Conservation (phyloP, 2,888 invertebrate species). For the Stegana nigrithorax region DNA sequence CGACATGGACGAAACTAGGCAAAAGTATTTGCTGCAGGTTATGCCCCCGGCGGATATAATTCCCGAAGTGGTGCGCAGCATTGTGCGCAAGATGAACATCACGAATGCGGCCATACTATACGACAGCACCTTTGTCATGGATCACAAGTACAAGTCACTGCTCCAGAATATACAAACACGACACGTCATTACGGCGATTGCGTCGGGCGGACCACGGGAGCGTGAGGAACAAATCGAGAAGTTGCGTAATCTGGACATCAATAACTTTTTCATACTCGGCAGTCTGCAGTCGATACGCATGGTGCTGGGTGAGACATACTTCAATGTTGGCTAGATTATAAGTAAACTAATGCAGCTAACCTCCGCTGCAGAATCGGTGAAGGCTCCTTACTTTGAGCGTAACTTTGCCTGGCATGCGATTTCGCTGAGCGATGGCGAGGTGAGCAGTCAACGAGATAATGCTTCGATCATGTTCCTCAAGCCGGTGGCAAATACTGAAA, state of each 20-base stretch:
- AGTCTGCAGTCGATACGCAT: constrained; percentile 77
- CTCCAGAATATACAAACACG: constrained; percentile 90
- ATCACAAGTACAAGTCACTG: constrained; percentile 92
- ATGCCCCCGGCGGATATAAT: constrained; percentile 86
- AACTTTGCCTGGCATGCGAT: constrained; percentile 91
- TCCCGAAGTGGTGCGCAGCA: constrained; percentile 83
- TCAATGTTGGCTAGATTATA: not conserved
- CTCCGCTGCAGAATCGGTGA: constrained; percentile 74
- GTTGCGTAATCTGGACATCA: constrained; percentile 84
- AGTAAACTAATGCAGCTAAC: no score
- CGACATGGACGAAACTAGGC: constrained; percentile 76
- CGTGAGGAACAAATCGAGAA: constrained; percentile 77
- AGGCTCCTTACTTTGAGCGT: constrained; percentile 81
- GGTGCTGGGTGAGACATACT: constrained; percentile 72
- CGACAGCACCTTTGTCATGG: constrained; percentile 90
- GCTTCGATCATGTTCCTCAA: constrained; percentile 81
- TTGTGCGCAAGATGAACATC: constrained; percentile 85
- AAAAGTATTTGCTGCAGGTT: constrained; percentile 80
- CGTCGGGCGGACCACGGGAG: constrained; percentile 71
- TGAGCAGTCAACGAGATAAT: constrained; percentile 81
- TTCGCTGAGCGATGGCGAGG: constrained; percentile 79
- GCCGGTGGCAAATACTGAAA: constrained; percentile 77
- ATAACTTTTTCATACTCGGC: constrained; percentile 89
- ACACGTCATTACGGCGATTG: constrained; percentile 82
- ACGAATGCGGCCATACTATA: constrained; percentile 93